phyloP scores from a whole-genome alignment of 2,113 vertebrate genomes.

The Gallinago media region DNA sequence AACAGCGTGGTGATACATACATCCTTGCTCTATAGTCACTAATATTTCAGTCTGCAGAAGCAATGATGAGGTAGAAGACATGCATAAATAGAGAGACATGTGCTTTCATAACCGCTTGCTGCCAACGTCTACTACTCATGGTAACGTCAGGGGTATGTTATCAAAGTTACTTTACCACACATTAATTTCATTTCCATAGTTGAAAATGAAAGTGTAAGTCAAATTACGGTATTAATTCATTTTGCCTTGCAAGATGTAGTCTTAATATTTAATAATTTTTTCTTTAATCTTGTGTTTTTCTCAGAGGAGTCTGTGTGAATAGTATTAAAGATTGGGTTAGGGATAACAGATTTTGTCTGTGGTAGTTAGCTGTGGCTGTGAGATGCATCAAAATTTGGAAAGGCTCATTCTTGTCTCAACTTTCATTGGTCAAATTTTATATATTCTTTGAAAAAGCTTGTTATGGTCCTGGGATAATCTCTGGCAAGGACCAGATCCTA shows the following conservation, averaged over 20 bases:
- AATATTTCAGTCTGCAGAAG: background rate
- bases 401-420: background rate
- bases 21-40: background rate
- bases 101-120: background rate
- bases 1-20: background rate
- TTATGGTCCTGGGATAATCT: background rate
- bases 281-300: background rate
- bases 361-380: background rate
- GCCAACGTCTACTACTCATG: background rate
- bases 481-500: background rate
- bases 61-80: background rate
- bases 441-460: background rate
- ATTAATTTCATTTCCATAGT: background rate
- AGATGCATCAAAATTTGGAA: background rate
- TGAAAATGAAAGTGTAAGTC: background rate
- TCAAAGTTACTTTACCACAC: background rate
- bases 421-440: background rate
- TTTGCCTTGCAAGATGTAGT: background rate
- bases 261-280: background rate
- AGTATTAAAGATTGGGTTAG: background rate
- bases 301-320: background rate
- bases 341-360: background rate
- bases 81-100: background rate
- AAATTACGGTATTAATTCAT: rapidly evolving
- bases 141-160: background rate